Evolutionary conservation across 2,888 invertebrate species (phyloP).

Genomic region (Tachina fera): DNA sequence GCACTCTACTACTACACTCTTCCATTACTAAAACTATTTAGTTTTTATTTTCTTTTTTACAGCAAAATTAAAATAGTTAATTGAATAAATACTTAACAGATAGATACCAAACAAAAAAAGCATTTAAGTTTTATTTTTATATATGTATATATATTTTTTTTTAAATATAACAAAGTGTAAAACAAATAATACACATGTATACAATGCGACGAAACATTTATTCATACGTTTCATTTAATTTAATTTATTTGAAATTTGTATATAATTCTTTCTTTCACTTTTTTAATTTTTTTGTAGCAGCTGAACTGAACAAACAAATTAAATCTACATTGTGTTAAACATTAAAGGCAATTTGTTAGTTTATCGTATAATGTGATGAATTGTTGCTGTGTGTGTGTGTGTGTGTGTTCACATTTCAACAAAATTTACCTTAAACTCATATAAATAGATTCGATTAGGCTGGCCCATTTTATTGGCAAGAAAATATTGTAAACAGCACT

Average conservation of each 20-base stretch:
- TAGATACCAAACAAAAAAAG: background rate
- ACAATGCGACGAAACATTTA: conserved; percentile 40
- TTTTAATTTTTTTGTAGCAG: background rate
- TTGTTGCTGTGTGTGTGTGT: background rate
- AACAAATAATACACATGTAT: conserved; percentile 28
- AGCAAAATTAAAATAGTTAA: conserved; percentile 35
- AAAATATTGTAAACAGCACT: background rate
- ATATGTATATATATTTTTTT: background rate
- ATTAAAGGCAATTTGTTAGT: conserved; percentile 68
- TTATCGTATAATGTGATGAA: conserved; percentile 33
- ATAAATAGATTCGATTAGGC: background rate
- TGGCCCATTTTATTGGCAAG: background rate
- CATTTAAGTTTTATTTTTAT: background rate
- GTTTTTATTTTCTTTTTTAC: background rate
- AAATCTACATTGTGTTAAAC: conserved; percentile 64
- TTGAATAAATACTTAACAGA: conserved; percentile 43
- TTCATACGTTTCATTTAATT: conserved; percentile 52
- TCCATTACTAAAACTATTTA: background rate
- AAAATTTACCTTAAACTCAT: conserved; percentile 34
- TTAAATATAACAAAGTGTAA: conserved; percentile 20
- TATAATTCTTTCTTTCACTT: background rate
- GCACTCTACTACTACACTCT: background rate
- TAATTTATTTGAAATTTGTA: conserved; percentile 52
- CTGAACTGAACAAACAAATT: conserved; percentile 53
- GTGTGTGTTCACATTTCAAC: conserved; percentile 22